Evolutionary conservation across 2,113 vertebrate genomes (phyloP).

Genomic region (Felis chaus): DNA sequence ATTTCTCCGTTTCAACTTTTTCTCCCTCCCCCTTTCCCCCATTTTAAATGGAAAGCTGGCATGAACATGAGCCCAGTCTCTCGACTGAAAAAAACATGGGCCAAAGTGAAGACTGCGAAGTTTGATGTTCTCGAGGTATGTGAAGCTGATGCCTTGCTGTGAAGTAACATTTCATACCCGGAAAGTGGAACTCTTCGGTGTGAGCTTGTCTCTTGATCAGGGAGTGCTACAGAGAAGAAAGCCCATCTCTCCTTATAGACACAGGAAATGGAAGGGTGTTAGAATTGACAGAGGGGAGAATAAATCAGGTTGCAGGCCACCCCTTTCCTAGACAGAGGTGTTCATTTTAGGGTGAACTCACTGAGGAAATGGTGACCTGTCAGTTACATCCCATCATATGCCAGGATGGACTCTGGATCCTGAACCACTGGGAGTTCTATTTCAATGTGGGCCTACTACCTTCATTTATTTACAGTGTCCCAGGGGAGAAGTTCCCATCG

Average conservation of each 20-base stretch:
- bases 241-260: neutral
- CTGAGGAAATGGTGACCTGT: neutral
- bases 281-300: neutral
- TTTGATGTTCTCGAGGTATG: slow-evolving; percentile 95
- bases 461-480: neutral
- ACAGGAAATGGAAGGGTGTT: neutral
- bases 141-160: neutral
- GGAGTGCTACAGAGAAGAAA: neutral
- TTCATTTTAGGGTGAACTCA: neutral
- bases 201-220: neutral
- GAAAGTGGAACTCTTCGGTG: neutral
- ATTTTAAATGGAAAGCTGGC: slow-evolving; percentile 87
- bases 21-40: neutral
- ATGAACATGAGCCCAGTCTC: slow-evolving; percentile 99
- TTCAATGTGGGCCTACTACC: neutral
- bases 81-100: slow-evolving; percentile 97
- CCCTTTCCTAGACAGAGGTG: neutral
- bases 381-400: neutral
- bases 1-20: neutral
- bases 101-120: slow-evolving; percentile 96
- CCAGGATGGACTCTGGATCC: neutral
- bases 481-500: too few relatives aligned
- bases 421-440: neutral
- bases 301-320: neutral
- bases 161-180: neutral